Conservation (phyloP, 2,113 vertebrate species). For the Paedocypris sp. region DNA sequence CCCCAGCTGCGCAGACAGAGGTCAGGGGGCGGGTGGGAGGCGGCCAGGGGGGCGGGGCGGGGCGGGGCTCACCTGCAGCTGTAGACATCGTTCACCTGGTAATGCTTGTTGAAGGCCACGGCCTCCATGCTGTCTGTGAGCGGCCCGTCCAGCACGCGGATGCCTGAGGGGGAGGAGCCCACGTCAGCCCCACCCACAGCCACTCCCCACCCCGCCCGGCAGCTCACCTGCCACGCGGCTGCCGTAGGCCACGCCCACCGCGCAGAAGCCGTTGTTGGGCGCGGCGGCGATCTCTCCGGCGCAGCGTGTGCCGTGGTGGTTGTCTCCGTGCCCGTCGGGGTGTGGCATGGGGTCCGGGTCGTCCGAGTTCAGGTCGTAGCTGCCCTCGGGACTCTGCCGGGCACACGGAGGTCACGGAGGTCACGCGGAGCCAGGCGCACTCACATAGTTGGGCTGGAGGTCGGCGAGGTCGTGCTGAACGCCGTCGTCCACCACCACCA, state of each 20-base stretch:
- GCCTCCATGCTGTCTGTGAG: constrained; percentile 98
- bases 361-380: constrained; percentile 92
- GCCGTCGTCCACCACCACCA: constrained; percentile 92
- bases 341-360: constrained; percentile 96
- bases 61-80: constrained; percentile 99
- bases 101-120: constrained; percentile 95
- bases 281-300: constrained; percentile 88
- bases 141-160: constrained; percentile 87
- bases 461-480: constrained; percentile 84
- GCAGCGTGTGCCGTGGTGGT: constrained; percentile 92
- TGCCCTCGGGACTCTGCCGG: constrained; percentile 83
- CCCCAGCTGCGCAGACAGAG: no score
- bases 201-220: not conserved
- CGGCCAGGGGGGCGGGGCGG: no score
- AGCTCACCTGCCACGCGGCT: constrained; percentile 77
- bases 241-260: constrained; percentile 85
- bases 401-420: not conserved
- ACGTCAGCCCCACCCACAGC: not conserved
- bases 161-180: no score
- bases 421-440: no score
- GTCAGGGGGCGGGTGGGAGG: no score
- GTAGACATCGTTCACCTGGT: constrained; percentile 97
- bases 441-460: constrained; percentile 90
- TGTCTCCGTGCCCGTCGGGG: constrained; percentile 74
- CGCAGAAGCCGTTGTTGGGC: constrained; percentile 92